These are phyloP conservation scores for Passer montanus DNA, from an alignment of 2,113 vertebrate species.

Conservation along the genomic window DNA sequence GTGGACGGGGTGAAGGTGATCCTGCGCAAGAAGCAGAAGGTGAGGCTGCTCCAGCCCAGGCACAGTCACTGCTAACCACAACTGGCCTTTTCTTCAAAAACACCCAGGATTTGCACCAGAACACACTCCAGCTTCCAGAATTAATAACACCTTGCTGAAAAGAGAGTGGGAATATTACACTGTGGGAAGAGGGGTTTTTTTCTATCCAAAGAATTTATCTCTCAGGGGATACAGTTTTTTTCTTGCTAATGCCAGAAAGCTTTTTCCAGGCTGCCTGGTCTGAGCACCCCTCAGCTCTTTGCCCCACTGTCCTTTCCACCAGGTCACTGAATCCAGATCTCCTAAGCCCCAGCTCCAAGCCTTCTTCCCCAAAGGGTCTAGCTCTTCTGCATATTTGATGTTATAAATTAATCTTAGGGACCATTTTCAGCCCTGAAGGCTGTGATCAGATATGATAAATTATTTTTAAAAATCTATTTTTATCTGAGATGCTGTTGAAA, in stretches of 20 bases:
- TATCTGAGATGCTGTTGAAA: not conserved
- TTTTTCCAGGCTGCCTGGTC: not conserved
- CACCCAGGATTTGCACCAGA: not conserved
- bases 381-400: conserved; percentile 27
- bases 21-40: conserved; percentile 87
- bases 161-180: not conserved
- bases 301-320: not conserved
- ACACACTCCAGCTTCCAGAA: not conserved
- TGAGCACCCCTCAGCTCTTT: not conserved
- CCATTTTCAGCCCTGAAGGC: not conserved
- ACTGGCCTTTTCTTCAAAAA: not conserved
- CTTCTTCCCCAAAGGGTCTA: not conserved
- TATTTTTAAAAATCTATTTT: not conserved
- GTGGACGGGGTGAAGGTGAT: conserved; percentile 84
- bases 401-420: not conserved
- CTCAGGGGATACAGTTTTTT: not conserved
- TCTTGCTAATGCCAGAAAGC: not conserved
- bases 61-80: not conserved
- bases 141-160: not conserved
- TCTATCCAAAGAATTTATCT: not conserved
- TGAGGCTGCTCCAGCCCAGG: not conserved
- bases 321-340: not conserved
- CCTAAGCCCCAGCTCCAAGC: not conserved
- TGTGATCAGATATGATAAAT: not conserved
- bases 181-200: not conserved